phyloP scores from a whole-genome alignment of 2,888 invertebrate genomes.

The Drosophila helvetica region DNA sequence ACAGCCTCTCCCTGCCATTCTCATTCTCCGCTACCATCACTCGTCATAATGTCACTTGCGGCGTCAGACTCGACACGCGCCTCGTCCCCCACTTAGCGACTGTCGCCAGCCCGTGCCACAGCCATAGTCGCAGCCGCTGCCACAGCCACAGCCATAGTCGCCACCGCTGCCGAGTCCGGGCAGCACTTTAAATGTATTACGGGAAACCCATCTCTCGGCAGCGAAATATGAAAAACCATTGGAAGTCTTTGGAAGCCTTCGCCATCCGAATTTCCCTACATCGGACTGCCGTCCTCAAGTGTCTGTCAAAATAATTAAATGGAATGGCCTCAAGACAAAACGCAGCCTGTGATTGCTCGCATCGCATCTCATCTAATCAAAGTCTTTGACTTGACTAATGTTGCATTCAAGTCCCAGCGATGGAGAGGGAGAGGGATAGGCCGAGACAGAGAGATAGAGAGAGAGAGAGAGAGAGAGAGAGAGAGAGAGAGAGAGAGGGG shows the following conservation, averaged over 20 bases:
- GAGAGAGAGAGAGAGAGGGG: not conserved
- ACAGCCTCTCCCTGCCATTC: not conserved
- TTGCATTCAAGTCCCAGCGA: conserved; percentile 55
- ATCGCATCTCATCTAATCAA: conserved; percentile 57
- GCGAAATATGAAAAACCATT: conserved; percentile 72
- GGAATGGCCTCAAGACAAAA: conserved; percentile 69
- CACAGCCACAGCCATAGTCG: not conserved
- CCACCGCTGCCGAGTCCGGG: not conserved
- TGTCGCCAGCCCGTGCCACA: conserved; percentile 24
- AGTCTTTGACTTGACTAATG: conserved; percentile 72
- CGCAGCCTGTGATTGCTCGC: conserved; percentile 48
- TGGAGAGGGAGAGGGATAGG: not conserved
- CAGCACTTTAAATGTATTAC: conserved; percentile 46
- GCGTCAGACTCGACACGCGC: conserved; percentile 45
- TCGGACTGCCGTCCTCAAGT: conserved; percentile 57
- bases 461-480: not conserved
- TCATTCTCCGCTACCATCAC: conserved; percentile 32
- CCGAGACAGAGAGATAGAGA: too few relatives aligned
- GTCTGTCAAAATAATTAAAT: conserved; percentile 79
- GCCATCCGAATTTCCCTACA: not conserved
- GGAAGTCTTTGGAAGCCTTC: conserved; percentile 11
- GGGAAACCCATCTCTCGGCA: conserved; percentile 33
- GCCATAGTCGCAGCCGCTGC: not conserved
- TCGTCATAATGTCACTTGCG: conserved; percentile 62
- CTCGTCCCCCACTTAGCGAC: conserved; percentile 47